Evolutionary conservation across 2,113 vertebrate species (phyloP), one percentile per base, ranked within the genome.

Genomic region (Columba janthina): DNA sequence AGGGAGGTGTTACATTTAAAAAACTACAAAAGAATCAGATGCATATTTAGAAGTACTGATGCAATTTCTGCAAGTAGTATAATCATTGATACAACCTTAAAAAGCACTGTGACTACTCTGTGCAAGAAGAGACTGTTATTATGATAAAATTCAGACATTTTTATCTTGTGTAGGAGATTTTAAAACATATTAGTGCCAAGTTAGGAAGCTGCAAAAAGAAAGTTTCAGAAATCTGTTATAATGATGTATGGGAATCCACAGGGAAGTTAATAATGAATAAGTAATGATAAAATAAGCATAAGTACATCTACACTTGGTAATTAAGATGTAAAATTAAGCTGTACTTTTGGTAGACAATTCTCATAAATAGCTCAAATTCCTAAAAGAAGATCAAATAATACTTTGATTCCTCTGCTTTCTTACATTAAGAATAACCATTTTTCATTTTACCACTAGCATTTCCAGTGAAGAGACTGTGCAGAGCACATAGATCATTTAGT

Each of bases 401-500:
- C 90, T 72, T 61, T 21, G 62, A 90, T 70, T 94, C 78, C 92
- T 80, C 72, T 75, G 66, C 87, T 95, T 85, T 89, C 90, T 74
- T 51, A 89, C 77, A 66, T 87, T 85, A 90, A 61, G 44, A 94
- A 91, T 31, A 91, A 75, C 80, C 92, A 93, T 57, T 74, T 71
- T 78, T 90, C 83, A 92, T 86, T 89, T 80, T 54, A 86, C 57
- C 70, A 80, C 78, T 22, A 91, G 61, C 88, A 95, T 77, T 67
- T 72, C 86, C 73, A 67, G 58, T 2, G 29, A 76, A 91, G 76
- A 88, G 80, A 87, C 24, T 6, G 40, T 6, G 3, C 75, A 91
- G 64, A 95, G 72, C 26, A 3, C 91, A 94, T 74, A 95, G 82
- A 89, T 87, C 93, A 96, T 69, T 90, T 28, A 82, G 82, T 87